Percentiles rank a stretch among this genome's conserved stretches.
These are phyloP conservation scores for Lasioglossum calceatum DNA, from an alignment of 2,888 invertebrate species.

Conservation along the genomic window DNA sequence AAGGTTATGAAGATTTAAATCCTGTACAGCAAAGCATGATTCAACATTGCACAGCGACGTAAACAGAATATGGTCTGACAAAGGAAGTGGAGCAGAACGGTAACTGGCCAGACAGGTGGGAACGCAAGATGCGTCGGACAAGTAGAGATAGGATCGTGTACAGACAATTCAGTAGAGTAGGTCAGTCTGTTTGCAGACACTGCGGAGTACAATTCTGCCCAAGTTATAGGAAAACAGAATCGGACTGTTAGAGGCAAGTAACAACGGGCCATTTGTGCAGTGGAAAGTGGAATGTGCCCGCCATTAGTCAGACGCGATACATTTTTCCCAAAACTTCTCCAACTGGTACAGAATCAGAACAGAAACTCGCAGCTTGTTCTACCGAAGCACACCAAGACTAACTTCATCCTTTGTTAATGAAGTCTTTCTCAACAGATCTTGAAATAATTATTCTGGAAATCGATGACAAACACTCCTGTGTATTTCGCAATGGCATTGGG, in stretches of 20 bases:
- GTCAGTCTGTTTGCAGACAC: neutral
- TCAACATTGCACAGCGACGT: neutral
- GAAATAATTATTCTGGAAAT: neutral
- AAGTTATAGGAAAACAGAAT: constrained; percentile 18
- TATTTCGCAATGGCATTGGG: neutral
- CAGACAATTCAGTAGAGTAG: constrained; percentile 23
- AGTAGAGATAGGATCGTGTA: constrained; percentile 29
- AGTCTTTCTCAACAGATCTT: neutral
- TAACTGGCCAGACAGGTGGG: neutral
- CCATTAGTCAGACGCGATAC: neutral
- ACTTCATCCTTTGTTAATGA: neutral
- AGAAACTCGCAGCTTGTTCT: neutral
- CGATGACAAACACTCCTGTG: neutral
- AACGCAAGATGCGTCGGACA: constrained; percentile 1
- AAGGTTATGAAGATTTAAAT: neutral
- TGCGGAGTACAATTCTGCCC: neutral
- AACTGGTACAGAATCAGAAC: neutral
- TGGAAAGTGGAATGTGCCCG: neutral
- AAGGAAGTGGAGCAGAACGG: neutral
- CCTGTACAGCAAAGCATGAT: neutral
- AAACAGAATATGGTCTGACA: neutral
- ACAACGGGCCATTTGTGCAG: neutral
- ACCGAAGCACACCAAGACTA: neutral
- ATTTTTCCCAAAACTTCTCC: neutral
- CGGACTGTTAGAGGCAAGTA: neutral